Evolutionary conservation across 2,797 vertebrate species (phyloP).

Genomic region (Myotis daubentonii): DNA sequence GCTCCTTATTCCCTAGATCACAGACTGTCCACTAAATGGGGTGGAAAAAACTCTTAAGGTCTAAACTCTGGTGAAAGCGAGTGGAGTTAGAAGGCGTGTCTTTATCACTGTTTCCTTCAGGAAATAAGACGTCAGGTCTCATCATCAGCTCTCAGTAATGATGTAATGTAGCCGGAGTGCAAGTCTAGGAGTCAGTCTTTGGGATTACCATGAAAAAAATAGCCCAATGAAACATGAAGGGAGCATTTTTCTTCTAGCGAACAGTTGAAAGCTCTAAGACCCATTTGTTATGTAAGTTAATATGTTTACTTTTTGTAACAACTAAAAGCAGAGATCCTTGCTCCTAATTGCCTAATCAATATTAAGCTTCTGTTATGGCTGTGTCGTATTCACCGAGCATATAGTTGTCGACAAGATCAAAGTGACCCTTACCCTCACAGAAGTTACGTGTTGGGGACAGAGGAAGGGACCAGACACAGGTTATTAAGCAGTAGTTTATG

Average conservation of each 20-base stretch:
- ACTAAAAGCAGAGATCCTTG: neutral
- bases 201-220: neutral
- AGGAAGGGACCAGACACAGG: neutral
- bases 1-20: neutral
- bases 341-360: neutral
- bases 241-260: conserved; percentile 22
- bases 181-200: neutral
- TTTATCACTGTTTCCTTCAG: neutral
- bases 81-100: neutral
- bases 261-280: neutral
- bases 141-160: neutral
- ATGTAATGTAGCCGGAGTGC: neutral
- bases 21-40: neutral
- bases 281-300: neutral
- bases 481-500: neutral
- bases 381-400: neutral
- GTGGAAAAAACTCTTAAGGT: neutral
- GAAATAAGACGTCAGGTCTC: neutral
- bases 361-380: neutral
- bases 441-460: neutral
- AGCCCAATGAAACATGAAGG: neutral
- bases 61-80: conserved; percentile 30
- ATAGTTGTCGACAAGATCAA: neutral
- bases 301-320: conserved; percentile 1
- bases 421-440: neutral